These are phyloP conservation scores for Cecropterus lyciades DNA, from an alignment of 1,140 invertebrate genomes.

Conservation along the genomic window DNA sequence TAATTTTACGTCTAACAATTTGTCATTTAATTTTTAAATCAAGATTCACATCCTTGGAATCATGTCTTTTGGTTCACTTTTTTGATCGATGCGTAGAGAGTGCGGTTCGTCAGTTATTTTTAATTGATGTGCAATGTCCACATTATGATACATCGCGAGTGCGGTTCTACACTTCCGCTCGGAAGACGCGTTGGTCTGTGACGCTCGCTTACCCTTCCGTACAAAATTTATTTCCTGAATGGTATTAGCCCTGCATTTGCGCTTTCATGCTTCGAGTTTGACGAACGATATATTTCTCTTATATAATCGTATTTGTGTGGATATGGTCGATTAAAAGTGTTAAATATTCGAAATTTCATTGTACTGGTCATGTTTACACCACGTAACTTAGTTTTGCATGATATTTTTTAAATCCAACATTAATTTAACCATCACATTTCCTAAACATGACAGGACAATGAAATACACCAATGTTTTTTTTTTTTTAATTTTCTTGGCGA, in stretches of 20 bases:
- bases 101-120: background rate
- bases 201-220: slow-evolving; percentile 38
- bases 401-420: no score
- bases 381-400: no score
- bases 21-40: background rate
- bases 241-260: slow-evolving; percentile 5
- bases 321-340: no score
- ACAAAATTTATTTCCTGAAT: slow-evolving; percentile 43
- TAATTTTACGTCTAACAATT: background rate
- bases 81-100: background rate
- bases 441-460: no score
- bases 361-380: no score
- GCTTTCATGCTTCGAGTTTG: background rate
- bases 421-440: no score
- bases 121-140: slow-evolving; percentile 4
- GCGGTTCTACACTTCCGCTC: slow-evolving; percentile 23
- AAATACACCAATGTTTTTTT: no score
- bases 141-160: slow-evolving; percentile 5
- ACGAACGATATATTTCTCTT: no score
- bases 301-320: no score
- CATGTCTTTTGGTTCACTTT: background rate
- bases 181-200: slow-evolving; percentile 37
- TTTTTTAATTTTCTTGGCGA: no score
- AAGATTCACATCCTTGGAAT: background rate
- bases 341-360: no score